Base-by-base conservation (phyloP, 2,113 vertebrate genomes). In the Dromiciops gliroides region DNA sequence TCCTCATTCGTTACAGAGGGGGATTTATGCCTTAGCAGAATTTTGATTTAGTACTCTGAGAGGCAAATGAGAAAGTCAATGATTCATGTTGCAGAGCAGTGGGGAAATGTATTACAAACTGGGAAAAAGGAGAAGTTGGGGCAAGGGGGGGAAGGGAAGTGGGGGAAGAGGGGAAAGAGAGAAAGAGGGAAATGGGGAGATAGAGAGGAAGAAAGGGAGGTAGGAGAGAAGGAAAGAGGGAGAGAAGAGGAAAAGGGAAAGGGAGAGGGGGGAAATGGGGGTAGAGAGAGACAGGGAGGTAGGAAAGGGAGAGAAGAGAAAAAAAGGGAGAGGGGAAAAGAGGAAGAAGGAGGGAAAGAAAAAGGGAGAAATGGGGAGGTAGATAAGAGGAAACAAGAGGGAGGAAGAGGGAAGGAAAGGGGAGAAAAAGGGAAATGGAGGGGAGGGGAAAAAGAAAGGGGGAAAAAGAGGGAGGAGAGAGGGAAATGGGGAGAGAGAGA, bases 401-500 rank as follows among this genome's bases (percentile, higher is more conserved):
- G 12, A 67, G 12, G 14, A 19, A 37, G 56, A 0, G 3, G 3
- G 14, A 67, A 10, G 28, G 14, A 37, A 26, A 2, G 2, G 56
- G 56, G 3, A 37, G 4, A 67, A 3, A 16, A 60, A 60, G 56
- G 28, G 1, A 31, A 60, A 60, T 9, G 28, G 2, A 56, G 26
- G 11, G 25, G 31, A 31, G 19, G 31, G 56, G 56, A 3, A 31
- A 31, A 11, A 28, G 28, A 93, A 91, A 94, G 94, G 37, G 90
- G 37, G 95, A 50, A 56, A 9, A 2, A 12, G 11, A 31, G 11
- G 56, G 14, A 10, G 7, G 53, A 28, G 6, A 56, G 2, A 51
- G 9, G 14, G 44, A 90, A 93, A 92, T 24, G 91, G 51, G 91
- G 92, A 67, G 31, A 51, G 60, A 93, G 53, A 51, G 48, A 94